Evolutionary conservation across 1,140 invertebrate genomes (phyloP), one percentile per base, ranked within the genome.

Genomic region (Drosophila sulfurigaster): DNA sequence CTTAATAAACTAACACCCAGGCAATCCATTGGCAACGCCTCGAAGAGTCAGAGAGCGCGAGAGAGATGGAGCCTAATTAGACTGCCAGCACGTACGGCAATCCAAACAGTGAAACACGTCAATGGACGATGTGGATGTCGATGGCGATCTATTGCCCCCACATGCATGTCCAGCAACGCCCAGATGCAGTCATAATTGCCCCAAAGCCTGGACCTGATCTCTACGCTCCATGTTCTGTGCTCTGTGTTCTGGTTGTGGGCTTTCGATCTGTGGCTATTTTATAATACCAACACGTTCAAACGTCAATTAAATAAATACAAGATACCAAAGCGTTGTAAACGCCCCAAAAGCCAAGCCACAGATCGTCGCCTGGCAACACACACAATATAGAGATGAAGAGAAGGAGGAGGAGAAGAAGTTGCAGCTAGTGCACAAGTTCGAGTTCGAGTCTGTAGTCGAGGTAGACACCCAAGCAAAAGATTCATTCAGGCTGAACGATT

Each of bases 221-320:
- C 57, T 51, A n/a, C 3, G 3, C 20, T 25, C 20, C 20, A 4
- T 25, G 20, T 25, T 20, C 20, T 20, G 1, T 20, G 16, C 2
- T 20, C 32, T 46, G 1, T 41, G 64, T 30, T 59, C 45, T 38
- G 43, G 52, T 35, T 52, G 11, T 52, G 57, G 48, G 35, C 38
- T 59, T 35, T 45, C 41, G 25, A 30, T 45, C n/a, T 68, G 41
- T 82, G 82, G 74, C 78, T 81, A 83, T 87, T 82, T 87, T 87
- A 81, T 87, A 87, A 88, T 87, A 80, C 83, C 83, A 87, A 88
- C 83, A 87, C 83, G 83, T 87, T 80, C 83, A 83, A 83, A 87
- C 83, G 83, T 87, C 83, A 87, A 87, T 87, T 87, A 87, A 87
- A 83, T 87, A 87, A 87, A 88, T 87, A 87, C 83, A 87, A 87